Percentiles rank a stretch among this genome's conserved stretches.
Conservation (phyloP, 1,140 invertebrate species). For the Sarcophaga bullata region DNA sequence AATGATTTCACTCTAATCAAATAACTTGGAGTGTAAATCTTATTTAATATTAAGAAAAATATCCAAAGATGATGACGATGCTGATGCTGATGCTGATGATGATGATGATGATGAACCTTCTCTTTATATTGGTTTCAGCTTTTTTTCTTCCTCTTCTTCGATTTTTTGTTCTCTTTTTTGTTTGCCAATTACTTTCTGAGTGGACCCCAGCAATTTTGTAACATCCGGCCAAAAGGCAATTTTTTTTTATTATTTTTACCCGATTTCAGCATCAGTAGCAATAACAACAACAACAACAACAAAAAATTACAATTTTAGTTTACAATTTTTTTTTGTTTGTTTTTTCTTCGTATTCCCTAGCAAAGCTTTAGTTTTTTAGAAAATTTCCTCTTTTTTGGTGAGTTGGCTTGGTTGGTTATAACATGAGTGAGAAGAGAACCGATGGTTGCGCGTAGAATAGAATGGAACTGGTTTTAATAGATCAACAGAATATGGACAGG, state of each 20-base stretch:
- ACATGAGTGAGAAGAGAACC: background rate
- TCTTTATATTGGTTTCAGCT: conserved; percentile 8
- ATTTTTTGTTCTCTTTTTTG: background rate
- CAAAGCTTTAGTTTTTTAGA: background rate
- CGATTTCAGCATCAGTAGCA: background rate
- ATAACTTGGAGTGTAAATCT: too few relatives aligned
- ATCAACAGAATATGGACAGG: conserved; percentile 32
- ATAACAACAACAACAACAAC: background rate
- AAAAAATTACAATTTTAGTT: background rate
- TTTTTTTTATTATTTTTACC: conserved; percentile 40
- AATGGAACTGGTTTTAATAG: conserved; percentile 38
- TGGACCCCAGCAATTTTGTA: conserved; percentile 40
- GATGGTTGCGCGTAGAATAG: background rate
- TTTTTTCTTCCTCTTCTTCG: background rate
- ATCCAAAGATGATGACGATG: background rate
- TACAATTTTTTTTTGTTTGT: background rate
- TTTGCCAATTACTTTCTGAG: conserved; percentile 34
- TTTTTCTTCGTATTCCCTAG: background rate
- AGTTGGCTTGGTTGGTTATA: background rate
- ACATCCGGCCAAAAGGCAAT: conserved; percentile 41
- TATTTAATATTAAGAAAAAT: too few relatives aligned
- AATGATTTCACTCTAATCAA: too few relatives aligned
- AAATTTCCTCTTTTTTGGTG: conserved; percentile 33
- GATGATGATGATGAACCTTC: background rate
- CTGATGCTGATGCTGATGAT: background rate